These are phyloP conservation scores for Stenolophus ochropezus DNA, from an alignment of 2,888 invertebrate genomes.

Conservation along the genomic window DNA sequence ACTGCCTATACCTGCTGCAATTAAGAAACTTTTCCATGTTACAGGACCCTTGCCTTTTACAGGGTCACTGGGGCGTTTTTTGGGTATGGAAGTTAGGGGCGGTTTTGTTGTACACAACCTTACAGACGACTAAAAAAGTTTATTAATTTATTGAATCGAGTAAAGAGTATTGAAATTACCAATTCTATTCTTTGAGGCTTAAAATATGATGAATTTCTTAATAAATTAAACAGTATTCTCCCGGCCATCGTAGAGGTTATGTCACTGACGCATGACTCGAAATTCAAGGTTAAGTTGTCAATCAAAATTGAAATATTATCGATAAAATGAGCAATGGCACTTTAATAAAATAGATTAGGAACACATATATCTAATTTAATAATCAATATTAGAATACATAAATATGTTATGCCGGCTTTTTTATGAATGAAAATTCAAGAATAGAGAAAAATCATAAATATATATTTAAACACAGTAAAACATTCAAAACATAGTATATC, in stretches of 20 bases:
- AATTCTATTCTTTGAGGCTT: slow-evolving; percentile 15
- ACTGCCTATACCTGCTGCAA: slow-evolving; percentile 81
- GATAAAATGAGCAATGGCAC: no score
- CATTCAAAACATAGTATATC: background rate
- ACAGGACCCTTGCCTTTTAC: slow-evolving; percentile 78
- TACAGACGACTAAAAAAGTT: background rate
- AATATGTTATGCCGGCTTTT: no score
- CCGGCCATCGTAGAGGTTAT: slow-evolving; percentile 39
- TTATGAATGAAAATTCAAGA: background rate
- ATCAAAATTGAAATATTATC: no score
- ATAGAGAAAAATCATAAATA: slow-evolving; percentile 22
- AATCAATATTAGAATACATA: no score
- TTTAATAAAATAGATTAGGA: no score
- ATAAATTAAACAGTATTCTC: slow-evolving; percentile 10
- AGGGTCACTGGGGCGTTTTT: slow-evolving; percentile 27
- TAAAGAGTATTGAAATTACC: slow-evolving; percentile 1
- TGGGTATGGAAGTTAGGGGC: background rate
- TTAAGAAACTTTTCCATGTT: slow-evolving; percentile 86
- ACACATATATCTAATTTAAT: no score
- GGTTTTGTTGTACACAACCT: slow-evolving; percentile 18
- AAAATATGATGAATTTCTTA: slow-evolving; percentile 13
- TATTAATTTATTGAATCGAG: background rate
- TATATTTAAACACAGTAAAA: slow-evolving; percentile 23
- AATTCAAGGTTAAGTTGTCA: background rate
- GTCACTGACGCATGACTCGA: background rate